Evolutionary conservation across 2,797 vertebrate species (phyloP), one percentile per base, ranked within the genome.

Genomic region (Knipowitschia caucasica): DNA sequence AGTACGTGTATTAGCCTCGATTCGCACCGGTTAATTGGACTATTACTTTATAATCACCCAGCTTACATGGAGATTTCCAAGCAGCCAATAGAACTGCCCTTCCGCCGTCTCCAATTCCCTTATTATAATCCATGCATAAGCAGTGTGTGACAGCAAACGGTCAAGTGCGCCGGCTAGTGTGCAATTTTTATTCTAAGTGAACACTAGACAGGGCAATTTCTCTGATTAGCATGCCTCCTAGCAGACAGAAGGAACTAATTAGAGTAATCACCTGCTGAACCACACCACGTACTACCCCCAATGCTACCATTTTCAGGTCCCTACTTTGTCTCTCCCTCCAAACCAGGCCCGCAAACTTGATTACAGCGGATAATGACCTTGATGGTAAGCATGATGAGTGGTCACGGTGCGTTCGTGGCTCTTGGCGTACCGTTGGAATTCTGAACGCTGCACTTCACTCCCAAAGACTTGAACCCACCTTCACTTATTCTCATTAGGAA

Each of bases 401-500:
- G 59, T 56, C 67, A 45, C 68, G 61, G 71, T 61, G 73, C 55
- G 53, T 70, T 58, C 52, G 62, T 51, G 56, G 75, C 75, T 82
- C 71, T 86, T 78, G 84, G 79, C 71, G 46, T 77, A 75, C 68
- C 34, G 65, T 64, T 51, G 58, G 79, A 85, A 83, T 82, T 39
- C 70, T 71, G 73, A 75, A 78, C 71, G 30, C 53, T 50, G 61
- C 78, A 75, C 70, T 84, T 83, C 81, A 83, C 81, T 83, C 73
- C 69, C 54, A 71, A 71, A 79, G 68, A 82, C 80, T 80, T 67
- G 77, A 82, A 82, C 73, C 80, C 87, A 87, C 84, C 88, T 86
- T 88, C 86, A 83, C 81, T 87, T 77, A 76, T 86, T 79, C 84
- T 88, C 86, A 89, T 90, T 90, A 91, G 72, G 62, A 76, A 71